phyloP scores from a whole-genome alignment of 2,113 vertebrate species.

The Macrotis lagotis region DNA sequence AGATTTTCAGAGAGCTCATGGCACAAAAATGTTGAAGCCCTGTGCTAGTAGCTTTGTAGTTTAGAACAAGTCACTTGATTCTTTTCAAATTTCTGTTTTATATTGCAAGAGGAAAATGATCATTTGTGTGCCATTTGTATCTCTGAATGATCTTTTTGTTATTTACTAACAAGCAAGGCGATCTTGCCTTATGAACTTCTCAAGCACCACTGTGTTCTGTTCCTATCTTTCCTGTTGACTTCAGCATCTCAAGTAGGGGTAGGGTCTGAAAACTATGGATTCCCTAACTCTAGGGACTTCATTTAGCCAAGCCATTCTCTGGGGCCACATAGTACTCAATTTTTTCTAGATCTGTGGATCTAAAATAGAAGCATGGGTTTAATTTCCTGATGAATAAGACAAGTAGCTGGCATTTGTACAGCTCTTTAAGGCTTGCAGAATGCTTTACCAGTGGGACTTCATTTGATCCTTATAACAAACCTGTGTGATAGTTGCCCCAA shows the following conservation, averaged over 20 bases:
- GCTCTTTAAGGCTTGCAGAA: not conserved
- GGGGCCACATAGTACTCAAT: not conserved
- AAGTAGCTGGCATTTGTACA: not conserved
- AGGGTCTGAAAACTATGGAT: not conserved
- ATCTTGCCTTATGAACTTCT: not conserved
- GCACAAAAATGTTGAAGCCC: not conserved
- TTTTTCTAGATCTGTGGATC: constrained; percentile 26
- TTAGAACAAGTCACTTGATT: not conserved
- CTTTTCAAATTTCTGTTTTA: not conserved
- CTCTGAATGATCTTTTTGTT: not conserved
- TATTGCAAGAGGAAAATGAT: constrained; percentile 5
- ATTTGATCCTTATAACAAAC: not conserved
- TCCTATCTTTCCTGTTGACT: not conserved
- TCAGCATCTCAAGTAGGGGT: not conserved
- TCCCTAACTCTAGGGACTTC: not conserved
- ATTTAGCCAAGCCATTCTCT: not conserved
- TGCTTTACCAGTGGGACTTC: no score
- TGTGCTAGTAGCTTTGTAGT: not conserved
- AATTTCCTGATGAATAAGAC: not conserved
- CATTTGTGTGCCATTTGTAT: not conserved
- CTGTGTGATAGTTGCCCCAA: not conserved
- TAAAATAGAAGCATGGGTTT: not conserved
- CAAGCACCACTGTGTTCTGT: not conserved
- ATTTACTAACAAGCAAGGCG: not conserved
- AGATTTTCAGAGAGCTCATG: not conserved